Evolutionary conservation across 2,113 vertebrate species (phyloP), one percentile per base, ranked within the genome.

Genomic region (Engraulis encrasicolus): DNA sequence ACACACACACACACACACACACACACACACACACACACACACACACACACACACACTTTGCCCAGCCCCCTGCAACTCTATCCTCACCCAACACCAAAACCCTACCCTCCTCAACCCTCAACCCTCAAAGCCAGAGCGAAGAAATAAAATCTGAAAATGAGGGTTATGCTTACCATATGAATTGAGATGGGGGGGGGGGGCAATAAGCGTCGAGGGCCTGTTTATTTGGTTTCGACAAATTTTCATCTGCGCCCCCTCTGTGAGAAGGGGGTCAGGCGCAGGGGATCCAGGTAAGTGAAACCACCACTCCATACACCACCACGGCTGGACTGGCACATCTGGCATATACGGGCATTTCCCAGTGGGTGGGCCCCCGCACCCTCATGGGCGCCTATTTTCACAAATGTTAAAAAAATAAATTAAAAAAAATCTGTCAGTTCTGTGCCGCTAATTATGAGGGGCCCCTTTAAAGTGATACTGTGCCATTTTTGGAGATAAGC

Each of bases 141-240:
- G 78, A 87, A 80, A 87, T 78, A 50, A 2, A 87, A 89, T 90
- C 88, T 87, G 88, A 91, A 91, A 89, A 91, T 89, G 86, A 91
- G 91, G 52, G 90, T 87, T 91, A 89, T 89, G 91, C 89, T 93
- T 89, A 88, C 86, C 84, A 58, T 71, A 34, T 85, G 86, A 88
- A 89, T 91, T 88, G 85, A 85, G n/a, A n/a, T n/a, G n/a, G n/a
- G n/a, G n/a, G n/a, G n/a, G n/a, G n/a, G n/a, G 88, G 87, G 89
- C 90, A 92, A 91, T 89, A 89, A 85, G 87, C 66, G 83, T 87
- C 87, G 92, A 89, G 90, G 87, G n/a, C n/a, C 89, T 93, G 89
- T 91, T 91, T 91, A 82, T 91, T 90, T 91, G 85, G 89, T 88
- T 90, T 85, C 86, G 78, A 85, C 81, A 82, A 91, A 84, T 86